phyloP scores from a whole-genome alignment of 2,113 vertebrate species.

The Prunella fulvescens region DNA sequence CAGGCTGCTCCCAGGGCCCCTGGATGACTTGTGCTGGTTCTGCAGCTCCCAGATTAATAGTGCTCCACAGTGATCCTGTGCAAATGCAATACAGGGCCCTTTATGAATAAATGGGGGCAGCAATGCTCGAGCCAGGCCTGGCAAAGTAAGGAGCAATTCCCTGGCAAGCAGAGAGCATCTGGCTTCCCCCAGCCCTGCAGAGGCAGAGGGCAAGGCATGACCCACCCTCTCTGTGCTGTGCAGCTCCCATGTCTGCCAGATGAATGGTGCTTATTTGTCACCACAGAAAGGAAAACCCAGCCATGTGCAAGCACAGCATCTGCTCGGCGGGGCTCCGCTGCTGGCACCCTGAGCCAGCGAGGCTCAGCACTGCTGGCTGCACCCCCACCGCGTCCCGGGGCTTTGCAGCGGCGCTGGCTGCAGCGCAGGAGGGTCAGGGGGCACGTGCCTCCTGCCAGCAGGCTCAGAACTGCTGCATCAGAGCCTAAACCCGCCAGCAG shows the following conservation, averaged over 20 bases:
- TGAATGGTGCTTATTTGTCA: constrained; percentile 30
- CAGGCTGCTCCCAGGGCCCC: not conserved
- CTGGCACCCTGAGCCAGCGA: not conserved
- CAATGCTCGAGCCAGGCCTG: not conserved
- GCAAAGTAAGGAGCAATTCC: not conserved
- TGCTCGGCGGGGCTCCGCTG: not conserved
- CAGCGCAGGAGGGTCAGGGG: not conserved
- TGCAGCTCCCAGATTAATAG: not conserved
- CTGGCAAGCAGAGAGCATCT: not conserved
- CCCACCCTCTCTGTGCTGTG: not conserved
- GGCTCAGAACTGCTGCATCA: too few species aligned
- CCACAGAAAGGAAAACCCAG: constrained; percentile 26
- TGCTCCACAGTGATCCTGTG: not conserved
- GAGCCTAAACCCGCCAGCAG: fast-evolving
- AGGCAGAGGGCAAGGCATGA: not conserved
- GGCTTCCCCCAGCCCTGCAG: not conserved
- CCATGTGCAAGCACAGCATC: constrained; percentile 19
- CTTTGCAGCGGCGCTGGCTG: not conserved
- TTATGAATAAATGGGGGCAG: not conserved
- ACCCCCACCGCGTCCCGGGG: fast-evolving
- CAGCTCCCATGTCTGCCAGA: not conserved
- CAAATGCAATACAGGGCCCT: not conserved
- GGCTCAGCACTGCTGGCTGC: not conserved
- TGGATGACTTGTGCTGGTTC: not conserved
- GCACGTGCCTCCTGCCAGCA: fast-evolving